phyloP scores from a whole-genome alignment of 2,888 invertebrate species.

The Troglohyphantes excavatus region DNA sequence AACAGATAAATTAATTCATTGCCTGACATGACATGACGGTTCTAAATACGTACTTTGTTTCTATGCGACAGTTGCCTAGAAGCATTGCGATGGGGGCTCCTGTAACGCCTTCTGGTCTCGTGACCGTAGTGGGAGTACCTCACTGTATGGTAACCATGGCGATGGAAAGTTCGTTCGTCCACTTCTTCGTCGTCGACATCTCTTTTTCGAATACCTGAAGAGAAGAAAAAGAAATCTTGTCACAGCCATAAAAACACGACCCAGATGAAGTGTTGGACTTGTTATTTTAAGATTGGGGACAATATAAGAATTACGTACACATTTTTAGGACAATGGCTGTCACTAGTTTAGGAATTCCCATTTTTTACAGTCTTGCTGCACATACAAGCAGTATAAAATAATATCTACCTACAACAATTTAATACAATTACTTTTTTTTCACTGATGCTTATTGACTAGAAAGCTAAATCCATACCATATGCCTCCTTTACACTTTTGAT shows the following conservation, averaged over 20 bases:
- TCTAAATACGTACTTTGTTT: constrained; percentile 3
- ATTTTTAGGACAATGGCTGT: too few species aligned
- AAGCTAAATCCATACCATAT: too few species aligned
- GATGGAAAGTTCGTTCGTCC: constrained; percentile 45
- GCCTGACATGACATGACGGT: neutral
- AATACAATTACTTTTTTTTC: too few species aligned
- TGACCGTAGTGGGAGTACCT: constrained; percentile 54
- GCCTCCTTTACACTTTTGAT: too few species aligned
- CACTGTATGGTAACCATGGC: constrained; percentile 51
- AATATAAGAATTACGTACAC: too few species aligned
- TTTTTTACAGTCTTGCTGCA: too few species aligned
- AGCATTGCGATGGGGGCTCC: constrained; percentile 14
- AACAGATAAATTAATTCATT: neutral
- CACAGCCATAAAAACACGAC: neutral
- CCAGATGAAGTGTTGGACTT: too few species aligned
- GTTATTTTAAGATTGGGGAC: too few species aligned
- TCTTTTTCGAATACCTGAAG: constrained; percentile 47
- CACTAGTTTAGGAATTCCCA: too few species aligned
- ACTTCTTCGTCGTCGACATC: constrained; percentile 47
- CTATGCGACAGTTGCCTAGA: neutral
- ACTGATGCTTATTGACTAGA: too few species aligned
- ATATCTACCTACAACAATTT: too few species aligned
- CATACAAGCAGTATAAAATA: too few species aligned
- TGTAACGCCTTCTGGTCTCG: constrained; percentile 44
- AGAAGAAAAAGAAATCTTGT: neutral